Evolutionary conservation across 2,888 invertebrate genomes (phyloP).

Genomic region (Scaptomyza caliginosa): DNA sequence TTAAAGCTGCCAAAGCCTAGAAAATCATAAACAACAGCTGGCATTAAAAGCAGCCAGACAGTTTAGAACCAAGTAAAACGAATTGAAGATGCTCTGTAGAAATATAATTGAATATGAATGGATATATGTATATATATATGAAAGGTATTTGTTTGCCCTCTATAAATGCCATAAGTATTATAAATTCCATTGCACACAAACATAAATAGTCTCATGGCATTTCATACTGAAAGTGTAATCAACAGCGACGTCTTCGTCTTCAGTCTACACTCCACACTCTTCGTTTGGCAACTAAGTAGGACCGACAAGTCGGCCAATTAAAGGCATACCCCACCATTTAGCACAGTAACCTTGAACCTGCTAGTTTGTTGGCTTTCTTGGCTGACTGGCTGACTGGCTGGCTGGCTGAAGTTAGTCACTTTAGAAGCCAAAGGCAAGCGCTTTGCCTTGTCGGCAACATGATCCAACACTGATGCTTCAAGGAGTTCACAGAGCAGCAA

Average conservation of each 20-base stretch:
- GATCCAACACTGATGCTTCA: slow-evolving; percentile 36
- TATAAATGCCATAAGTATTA: slow-evolving; percentile 58
- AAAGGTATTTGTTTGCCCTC: not conserved
- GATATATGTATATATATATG: too few species aligned
- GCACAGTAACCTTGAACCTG: slow-evolving; percentile 81
- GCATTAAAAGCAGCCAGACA: not conserved
- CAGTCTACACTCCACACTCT: slow-evolving; percentile 18
- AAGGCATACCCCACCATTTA: slow-evolving; percentile 76
- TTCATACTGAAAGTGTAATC: slow-evolving; percentile 53
- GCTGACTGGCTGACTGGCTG: not conserved
- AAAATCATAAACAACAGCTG: not conserved
- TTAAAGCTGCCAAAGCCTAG: not conserved
- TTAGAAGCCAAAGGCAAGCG: slow-evolving; percentile 30
- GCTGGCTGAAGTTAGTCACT: slow-evolving; percentile 51
- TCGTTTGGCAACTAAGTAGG: slow-evolving; percentile 40
- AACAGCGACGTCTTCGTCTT: slow-evolving; percentile 35
- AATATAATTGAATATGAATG: too few species aligned
- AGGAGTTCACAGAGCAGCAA: slow-evolving; percentile 34
- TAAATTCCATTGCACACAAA: slow-evolving; percentile 75
- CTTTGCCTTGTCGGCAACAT: slow-evolving; percentile 30
- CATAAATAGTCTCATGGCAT: slow-evolving; percentile 34
- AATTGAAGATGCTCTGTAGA: not conserved
- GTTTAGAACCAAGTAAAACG: not conserved
- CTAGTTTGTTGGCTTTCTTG: slow-evolving; percentile 17
- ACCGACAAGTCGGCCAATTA: slow-evolving; percentile 79